phyloP scores from a whole-genome alignment of 2,888 invertebrate genomes.

The Latheticus oryzae region DNA sequence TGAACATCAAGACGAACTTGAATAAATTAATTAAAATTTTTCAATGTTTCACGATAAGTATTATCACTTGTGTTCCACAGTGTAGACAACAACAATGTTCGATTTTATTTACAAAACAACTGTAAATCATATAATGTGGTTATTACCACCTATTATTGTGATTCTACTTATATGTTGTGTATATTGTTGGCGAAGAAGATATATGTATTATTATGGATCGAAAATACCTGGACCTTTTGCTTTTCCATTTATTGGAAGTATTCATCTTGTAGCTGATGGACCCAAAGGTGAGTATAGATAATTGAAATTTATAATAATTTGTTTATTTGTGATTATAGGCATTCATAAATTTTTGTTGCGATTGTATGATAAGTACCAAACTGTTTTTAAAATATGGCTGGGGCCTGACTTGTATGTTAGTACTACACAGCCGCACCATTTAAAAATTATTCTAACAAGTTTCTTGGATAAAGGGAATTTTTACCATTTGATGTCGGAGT shows the following conservation, averaged over 20 bases:
- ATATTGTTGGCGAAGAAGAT: too few species aligned
- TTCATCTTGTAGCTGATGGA: slow-evolving; percentile 1
- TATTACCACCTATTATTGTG: too few species aligned
- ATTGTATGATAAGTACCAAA: slow-evolving; percentile 1
- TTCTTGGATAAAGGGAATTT: slow-evolving; percentile 18
- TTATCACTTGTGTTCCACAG: too few species aligned
- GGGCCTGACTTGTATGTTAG: slow-evolving; percentile 16
- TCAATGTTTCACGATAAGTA: too few species aligned
- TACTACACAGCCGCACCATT: slow-evolving; percentile 12
- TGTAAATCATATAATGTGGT: too few species aligned
- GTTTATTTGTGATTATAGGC: not conserved
- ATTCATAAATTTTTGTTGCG: slow-evolving; percentile 3
- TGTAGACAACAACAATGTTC: too few species aligned
- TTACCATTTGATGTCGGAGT: slow-evolving; percentile 16
- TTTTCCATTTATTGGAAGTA: slow-evolving; percentile 6
- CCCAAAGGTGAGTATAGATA: not conserved
- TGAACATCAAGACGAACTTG: too few species aligned
- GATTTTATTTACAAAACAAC: too few species aligned
- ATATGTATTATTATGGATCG: slow-evolving; percentile 10
- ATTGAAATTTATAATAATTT: not conserved
- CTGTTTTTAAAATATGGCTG: slow-evolving; percentile 11
- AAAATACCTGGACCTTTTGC: slow-evolving; percentile 15
- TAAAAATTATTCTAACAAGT: slow-evolving; percentile 9
- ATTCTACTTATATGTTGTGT: too few species aligned
- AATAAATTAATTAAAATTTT: too few species aligned